Conservation (phyloP, 1,140 invertebrate genomes). For the Caligus rogercresseyi region DNA sequence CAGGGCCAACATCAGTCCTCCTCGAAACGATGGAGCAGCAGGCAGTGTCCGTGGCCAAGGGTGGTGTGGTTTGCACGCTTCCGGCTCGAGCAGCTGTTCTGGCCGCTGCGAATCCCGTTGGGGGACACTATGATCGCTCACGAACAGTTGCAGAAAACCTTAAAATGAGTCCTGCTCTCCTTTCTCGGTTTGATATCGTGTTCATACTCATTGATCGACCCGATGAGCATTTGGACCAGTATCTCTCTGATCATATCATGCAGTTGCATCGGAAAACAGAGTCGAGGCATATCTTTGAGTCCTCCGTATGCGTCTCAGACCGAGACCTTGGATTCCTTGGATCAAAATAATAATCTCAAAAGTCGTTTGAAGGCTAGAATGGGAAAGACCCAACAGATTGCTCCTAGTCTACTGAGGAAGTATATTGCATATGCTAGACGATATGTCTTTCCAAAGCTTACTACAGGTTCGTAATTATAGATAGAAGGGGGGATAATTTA, state of each 20-base stretch:
- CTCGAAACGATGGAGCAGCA: slow-evolving; percentile 92
- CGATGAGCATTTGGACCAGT: slow-evolving; percentile 38
- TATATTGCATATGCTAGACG: slow-evolving; percentile 79
- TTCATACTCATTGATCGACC: slow-evolving; percentile 77
- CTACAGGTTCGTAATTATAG: no score
- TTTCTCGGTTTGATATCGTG: slow-evolving; percentile 82
- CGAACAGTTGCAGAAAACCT: slow-evolving; percentile 81
- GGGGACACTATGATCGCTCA: slow-evolving; percentile 65
- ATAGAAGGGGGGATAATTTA: no score
- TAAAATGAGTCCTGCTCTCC: slow-evolving; percentile 57
- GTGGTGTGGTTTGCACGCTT: slow-evolving; percentile 30
- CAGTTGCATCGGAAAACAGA: slow-evolving; percentile 1
- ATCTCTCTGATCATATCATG: slow-evolving; percentile 20
- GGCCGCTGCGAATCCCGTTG: slow-evolving; percentile 75
- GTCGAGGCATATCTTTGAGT: background rate
- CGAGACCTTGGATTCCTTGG: background rate
- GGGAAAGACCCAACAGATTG: slow-evolving; percentile 49
- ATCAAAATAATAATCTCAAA: background rate
- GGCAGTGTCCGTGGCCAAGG: slow-evolving; percentile 67
- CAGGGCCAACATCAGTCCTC: slow-evolving; percentile 50
- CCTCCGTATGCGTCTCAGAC: background rate
- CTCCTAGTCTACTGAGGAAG: slow-evolving; percentile 55
- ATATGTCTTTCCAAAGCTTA: slow-evolving; percentile 64
- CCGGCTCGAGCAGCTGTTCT: slow-evolving; percentile 44
- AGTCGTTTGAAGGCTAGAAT: background rate